Conservation (phyloP, 2,113 vertebrate species). For the Ceyx cyanopectus region DNA sequence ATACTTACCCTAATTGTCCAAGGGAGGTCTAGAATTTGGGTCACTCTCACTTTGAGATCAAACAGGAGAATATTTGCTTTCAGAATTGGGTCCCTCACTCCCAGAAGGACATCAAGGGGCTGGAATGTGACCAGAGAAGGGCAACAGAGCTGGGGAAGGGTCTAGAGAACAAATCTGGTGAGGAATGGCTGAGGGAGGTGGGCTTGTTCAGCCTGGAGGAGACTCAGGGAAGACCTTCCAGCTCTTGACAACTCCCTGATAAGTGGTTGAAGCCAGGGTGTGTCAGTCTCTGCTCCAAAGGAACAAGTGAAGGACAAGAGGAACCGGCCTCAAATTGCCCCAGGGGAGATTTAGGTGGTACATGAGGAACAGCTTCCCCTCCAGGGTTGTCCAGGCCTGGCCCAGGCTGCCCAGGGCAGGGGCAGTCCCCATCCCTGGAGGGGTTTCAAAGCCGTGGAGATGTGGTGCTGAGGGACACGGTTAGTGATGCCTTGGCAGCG, state of each 20-base stretch:
- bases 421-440: background rate
- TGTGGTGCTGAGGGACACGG: background rate
- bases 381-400: too few relatives aligned
- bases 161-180: background rate
- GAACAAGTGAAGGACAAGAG: background rate
- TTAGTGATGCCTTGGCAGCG: background rate
- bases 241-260: background rate
- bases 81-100: background rate
- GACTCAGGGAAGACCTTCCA: background rate
- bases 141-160: background rate
- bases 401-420: background rate
- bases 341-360: background rate
- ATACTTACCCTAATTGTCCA: fast-evolving
- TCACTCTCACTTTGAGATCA: fast-evolving
- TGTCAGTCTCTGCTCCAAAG: background rate
- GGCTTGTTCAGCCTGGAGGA: background rate
- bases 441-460: too few relatives aligned
- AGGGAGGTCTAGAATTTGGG: fast-evolving
- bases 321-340: background rate
- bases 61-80: background rate
- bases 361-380: background rate
- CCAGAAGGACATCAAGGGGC: background rate
- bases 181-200: background rate
- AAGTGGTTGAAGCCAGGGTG: background rate
- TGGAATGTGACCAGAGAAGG: background rate